Evolutionary conservation across 2,888 invertebrate genomes (phyloP), one percentile per base, ranked within the genome.

Genomic region (Phortica magna): DNA sequence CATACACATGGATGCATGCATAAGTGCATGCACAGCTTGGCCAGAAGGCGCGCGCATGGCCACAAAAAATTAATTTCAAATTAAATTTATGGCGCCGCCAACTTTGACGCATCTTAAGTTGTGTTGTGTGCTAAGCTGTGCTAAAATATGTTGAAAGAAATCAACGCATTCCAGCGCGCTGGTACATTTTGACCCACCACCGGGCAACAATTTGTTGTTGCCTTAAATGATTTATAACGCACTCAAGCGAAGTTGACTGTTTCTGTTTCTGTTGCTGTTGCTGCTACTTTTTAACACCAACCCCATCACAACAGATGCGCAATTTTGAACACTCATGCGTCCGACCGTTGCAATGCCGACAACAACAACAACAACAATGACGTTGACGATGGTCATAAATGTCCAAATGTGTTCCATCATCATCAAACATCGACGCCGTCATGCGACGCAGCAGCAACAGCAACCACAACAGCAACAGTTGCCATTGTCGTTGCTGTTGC

Each of bases 391-490:
- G 82, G 89, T 85, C 85, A 87, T 88, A 88, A 88, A 89, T 85
- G 89, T 90, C 89, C 84, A 84, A 89, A 89, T 84, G 88, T 88
- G 84, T 89, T 89, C 83, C 89, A 82, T 82, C 81, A 83, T 75
- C 76, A 79, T 73, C 78, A 79, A 9, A 14, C 53, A 55, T 71
- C 55, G 17, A 68, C 39, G 70, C 70, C 39, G 43, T 68, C 17
- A n/a, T 39, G 65, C 53, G n/a, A 68, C 7, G 80, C 79, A 78
- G 73, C 87, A 84, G 81, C 84, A 84, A 80, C 80, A 74, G n/a
- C 65, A 53, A 65, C 80, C 75, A 22, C 41, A 43, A 55, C 80
- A 74, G 72, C 31, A 14, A 19, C 41, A 59, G 39, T n/a, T 55
- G 65, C 39, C 22, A 59, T 14, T 41, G 9, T 61, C 17, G 17